Conservation (phyloP, 2,113 vertebrate genomes). For the Merops nubicus region DNA sequence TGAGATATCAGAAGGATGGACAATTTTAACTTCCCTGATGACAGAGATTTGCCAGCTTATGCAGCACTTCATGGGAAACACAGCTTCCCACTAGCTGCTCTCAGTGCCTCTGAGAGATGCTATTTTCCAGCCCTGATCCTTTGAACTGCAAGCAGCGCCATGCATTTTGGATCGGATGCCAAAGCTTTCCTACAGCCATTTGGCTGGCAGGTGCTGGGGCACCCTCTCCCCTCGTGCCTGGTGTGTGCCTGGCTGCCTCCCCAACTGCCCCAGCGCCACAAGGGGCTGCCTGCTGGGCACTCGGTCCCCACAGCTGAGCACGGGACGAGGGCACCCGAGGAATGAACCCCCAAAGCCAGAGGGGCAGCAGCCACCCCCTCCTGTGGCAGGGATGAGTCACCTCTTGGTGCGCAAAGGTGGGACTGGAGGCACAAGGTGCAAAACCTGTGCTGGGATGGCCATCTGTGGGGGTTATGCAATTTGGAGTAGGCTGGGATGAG, state of each 20-base stretch:
- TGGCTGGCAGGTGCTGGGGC: background rate
- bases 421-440: background rate
- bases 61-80: background rate
- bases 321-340: background rate
- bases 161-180: background rate
- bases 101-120: background rate
- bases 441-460: background rate
- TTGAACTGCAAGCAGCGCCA: background rate
- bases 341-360: background rate
- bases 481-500: background rate
- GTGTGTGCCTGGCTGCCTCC: background rate
- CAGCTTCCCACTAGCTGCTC: background rate
- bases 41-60: background rate
- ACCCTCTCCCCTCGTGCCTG: background rate
- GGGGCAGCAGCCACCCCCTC: background rate
- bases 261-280: background rate
- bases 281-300: background rate
- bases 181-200: background rate
- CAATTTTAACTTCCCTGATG: background rate
- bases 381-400: background rate
- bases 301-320: constrained; percentile 7
- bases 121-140: background rate
- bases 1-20: background rate
- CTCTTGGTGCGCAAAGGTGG: accelerated
- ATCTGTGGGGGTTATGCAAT: background rate